Conservation (phyloP, 2,797 vertebrate species). For the Squalus acanthias region DNA sequence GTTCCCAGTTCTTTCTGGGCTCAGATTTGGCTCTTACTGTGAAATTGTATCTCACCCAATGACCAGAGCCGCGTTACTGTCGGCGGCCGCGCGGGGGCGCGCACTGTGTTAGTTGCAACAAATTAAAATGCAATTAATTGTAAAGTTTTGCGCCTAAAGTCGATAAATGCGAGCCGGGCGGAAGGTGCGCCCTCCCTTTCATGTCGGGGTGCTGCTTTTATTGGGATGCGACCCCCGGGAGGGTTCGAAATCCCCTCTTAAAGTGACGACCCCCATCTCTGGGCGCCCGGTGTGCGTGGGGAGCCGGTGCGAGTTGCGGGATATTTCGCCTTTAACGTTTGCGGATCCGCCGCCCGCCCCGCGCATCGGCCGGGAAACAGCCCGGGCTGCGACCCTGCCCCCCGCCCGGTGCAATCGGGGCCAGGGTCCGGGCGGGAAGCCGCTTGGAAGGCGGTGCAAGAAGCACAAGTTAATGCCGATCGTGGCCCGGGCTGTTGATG, state of each 20-base stretch:
- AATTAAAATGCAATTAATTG: conserved; percentile 49
- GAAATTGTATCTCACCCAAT: background rate
- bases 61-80: conserved; percentile 39
- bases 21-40: background rate
- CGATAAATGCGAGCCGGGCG: background rate
- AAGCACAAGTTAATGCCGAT: conserved; percentile 63
- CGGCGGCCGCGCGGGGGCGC: conserved; percentile 65
- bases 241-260: conserved; percentile 26
- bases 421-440: conserved; percentile 39
- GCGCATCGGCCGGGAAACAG: background rate
- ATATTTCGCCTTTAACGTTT: conserved; percentile 30
- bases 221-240: background rate
- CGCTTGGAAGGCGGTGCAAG: conserved; percentile 48
- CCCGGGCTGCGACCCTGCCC: conserved; percentile 26
- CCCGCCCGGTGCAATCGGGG: background rate
- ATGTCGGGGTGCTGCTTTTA: background rate
- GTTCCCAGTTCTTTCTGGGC: background rate
- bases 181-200: conserved; percentile 31
- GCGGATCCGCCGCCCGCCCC: background rate
- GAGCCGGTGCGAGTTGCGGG: conserved; percentile 47
- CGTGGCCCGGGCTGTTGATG: conserved; percentile 64
- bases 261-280: conserved; percentile 55
- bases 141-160: background rate
- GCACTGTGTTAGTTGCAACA: conserved; percentile 66
- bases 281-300: conserved; percentile 42